Base-by-base conservation (phyloP, 2,113 vertebrate genomes). In the Sterna hirundo region DNA sequence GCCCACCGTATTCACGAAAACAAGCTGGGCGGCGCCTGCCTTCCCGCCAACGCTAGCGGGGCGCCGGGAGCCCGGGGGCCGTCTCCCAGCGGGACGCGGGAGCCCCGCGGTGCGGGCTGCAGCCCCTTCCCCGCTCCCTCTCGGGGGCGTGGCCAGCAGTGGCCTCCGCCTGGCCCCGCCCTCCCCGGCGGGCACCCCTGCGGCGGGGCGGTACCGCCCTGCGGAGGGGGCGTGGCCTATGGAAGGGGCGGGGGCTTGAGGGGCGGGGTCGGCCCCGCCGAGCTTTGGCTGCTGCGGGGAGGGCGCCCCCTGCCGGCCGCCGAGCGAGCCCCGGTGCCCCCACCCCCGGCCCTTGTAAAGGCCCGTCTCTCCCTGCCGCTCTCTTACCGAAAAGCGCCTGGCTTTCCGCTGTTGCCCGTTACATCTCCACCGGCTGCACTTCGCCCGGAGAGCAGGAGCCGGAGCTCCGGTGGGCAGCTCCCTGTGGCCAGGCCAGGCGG, bases 391-490 rank as follows among this genome's bases (percentile, higher is more conserved):
- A 55, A 6, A 8, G 30, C 14, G 47, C 7, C 60, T 18, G 52
- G n/a, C 51, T 26, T 7, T 5, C 3, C 18, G 1, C 15, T 9
- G 4, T 2, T 6, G 47, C 26, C 38, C 12, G 23, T 13, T 13
- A 11, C 54, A 1, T 2, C 23, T 1, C 20, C 26, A 1, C 26
- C 27, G 1, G 42, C 44, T 9, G 21, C 49, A 0, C 23, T 6
- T 6, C 34, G 17, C 18, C 2, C 32, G 0, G n/a, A 10, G 52
- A 25, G 9, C 19, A 3, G 54, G 38, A 20, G 57, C 27, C 29
- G 3, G 11, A 13, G 61, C 61, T 14, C 10, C 17, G 14, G 40
- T 2, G 30, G 11, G 40, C 83, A 22, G n/a, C 34, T 29, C 38
- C 26, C 17, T 9, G 61, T 29, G 61, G 61, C 19, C 49, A 3